Evolutionary conservation across 30 jellyfish, hydroid and myxozoan genomes (phyloP).

Genomic region (Aurelia sp.): DNA sequence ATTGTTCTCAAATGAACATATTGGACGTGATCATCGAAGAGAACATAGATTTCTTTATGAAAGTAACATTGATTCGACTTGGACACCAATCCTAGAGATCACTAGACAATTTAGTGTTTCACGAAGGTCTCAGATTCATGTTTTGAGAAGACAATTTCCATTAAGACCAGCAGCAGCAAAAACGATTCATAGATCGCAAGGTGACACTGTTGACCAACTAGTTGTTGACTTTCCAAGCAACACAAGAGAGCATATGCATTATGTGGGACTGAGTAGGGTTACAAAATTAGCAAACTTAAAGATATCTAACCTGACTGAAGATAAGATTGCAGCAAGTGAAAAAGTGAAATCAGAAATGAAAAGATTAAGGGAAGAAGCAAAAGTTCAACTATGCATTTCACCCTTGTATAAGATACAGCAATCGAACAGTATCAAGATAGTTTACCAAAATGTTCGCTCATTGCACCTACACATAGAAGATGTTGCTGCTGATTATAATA

Average conservation of each 20-base stretch:
- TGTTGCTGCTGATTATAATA: constrained; percentile 9
- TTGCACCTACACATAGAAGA: constrained; percentile 12
- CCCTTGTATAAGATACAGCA: background rate
- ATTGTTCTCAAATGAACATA: background rate
- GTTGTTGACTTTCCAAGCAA: background rate
- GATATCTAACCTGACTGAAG: background rate
- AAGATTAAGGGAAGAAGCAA: constrained; percentile 2
- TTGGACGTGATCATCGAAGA: constrained; percentile 8
- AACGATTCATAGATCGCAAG: constrained; percentile 46
- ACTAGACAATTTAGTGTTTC: constrained; percentile 5
- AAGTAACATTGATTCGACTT: background rate
- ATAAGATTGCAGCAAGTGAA: background rate
- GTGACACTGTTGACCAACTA: constrained; percentile 22
- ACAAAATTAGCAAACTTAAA: background rate
- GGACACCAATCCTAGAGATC: constrained; percentile 53
- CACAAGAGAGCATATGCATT: constrained; percentile 49
- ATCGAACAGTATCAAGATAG: background rate
- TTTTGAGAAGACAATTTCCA: constrained; percentile 29
- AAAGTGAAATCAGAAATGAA: constrained; percentile 37
- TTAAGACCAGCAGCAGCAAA: constrained; percentile 47
- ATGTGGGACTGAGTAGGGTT: constrained; percentile 44
- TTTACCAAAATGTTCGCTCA: constrained; percentile 33
- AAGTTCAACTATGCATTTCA: background rate
- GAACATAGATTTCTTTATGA: background rate
- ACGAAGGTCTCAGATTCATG: too few relatives aligned